These are phyloP conservation scores for Amniataba percoides DNA, from an alignment of 2,797 vertebrate genomes.

Conservation along the genomic window DNA sequence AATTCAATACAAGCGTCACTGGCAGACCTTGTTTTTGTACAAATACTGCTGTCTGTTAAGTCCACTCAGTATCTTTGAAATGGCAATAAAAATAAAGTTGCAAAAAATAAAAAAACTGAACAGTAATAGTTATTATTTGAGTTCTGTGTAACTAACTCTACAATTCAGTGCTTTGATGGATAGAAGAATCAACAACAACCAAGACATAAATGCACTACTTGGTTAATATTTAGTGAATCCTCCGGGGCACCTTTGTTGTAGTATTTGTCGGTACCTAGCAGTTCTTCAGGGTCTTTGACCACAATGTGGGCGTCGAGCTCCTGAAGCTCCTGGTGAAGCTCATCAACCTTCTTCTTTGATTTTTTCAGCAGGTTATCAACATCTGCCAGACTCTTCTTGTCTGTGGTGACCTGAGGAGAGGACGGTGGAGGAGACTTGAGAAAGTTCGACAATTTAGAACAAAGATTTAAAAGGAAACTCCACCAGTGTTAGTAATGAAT, in stretches of 20 bases:
- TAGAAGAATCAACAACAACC: slow-evolving; percentile 1
- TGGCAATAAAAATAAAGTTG: not conserved
- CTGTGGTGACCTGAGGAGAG: slow-evolving; percentile 91
- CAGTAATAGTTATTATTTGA: not conserved
- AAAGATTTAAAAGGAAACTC: not conserved
- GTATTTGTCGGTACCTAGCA: slow-evolving; percentile 87
- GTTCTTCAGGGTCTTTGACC: slow-evolving; percentile 96
- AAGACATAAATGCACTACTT: not conserved
- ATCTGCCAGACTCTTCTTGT: slow-evolving; percentile 99
- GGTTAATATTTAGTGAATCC: slow-evolving; percentile 38
- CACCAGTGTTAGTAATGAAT: not conserved
- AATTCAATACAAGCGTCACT: not conserved
- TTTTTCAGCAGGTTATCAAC: slow-evolving; percentile 99
- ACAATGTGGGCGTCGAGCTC: slow-evolving; percentile 98
- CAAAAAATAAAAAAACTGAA: not conserved
- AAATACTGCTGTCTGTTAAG: not conserved
- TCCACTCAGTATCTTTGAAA: not conserved
- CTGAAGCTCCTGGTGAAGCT: slow-evolving; percentile 97
- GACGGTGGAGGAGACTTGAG: not conserved
- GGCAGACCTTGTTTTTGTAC: not conserved
- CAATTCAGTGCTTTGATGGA: too few relatives aligned
- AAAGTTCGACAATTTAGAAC: not conserved
- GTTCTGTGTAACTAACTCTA: not conserved
- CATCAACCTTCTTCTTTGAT: slow-evolving; percentile 98
- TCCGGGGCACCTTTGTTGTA: not conserved